Evolutionary conservation across 2,113 vertebrate genomes (phyloP).

Genomic region (Zosterops pallidus): DNA sequence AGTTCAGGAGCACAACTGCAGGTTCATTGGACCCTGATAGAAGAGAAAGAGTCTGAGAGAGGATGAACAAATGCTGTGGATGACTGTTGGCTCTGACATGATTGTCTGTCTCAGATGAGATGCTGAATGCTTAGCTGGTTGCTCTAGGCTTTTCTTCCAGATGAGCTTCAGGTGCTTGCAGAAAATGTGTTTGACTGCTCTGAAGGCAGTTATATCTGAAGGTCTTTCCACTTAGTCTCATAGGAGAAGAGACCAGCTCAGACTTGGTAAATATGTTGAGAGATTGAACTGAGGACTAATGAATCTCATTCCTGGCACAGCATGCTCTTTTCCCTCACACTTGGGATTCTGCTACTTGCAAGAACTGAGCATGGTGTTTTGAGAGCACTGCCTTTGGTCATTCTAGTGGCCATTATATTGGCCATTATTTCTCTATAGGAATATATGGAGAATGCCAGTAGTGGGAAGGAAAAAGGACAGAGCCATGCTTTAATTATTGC

Average conservation of each 20-base stretch:
- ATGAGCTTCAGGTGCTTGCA: background rate
- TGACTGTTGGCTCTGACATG: background rate
- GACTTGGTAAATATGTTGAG: background rate
- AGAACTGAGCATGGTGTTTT: background rate
- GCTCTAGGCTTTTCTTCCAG: background rate
- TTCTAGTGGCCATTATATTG: background rate
- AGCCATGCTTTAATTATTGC: background rate
- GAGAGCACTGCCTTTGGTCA: background rate
- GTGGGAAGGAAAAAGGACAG: background rate
- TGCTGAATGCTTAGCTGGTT: background rate
- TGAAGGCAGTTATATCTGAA: background rate
- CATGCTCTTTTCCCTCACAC: background rate
- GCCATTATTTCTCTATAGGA: background rate
- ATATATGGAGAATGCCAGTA: background rate
- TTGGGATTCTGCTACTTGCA: background rate
- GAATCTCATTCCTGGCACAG: fast-evolving
- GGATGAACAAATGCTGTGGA: background rate
- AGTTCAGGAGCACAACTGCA: background rate
- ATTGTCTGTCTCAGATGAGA: background rate
- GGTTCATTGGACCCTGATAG: background rate
- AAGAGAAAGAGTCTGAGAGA: background rate
- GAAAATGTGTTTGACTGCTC: background rate
- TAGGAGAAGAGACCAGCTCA: background rate
- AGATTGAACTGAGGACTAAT: background rate
- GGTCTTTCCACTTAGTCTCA: background rate